Evolutionary conservation across 1,140 invertebrate genomes (phyloP).

Genomic region (Drosophila seguyi): DNA sequence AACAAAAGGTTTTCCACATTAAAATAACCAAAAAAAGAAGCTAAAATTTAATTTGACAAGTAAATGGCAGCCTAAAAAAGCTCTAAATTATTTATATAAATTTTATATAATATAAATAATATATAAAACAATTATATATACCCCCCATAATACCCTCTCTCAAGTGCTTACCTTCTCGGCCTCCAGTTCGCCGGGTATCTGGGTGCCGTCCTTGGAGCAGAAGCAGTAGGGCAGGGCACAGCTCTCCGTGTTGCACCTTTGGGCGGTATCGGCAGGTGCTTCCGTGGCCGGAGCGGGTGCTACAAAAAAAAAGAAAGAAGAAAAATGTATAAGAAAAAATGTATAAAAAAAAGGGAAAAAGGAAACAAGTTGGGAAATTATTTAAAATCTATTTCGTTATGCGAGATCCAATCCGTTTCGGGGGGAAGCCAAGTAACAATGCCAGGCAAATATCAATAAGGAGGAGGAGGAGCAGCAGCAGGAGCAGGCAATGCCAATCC

Average conservation of each 20-base stretch:
- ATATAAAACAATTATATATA: neutral
- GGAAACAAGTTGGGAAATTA: slow-evolving; percentile 64
- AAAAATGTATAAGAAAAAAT: too few relatives aligned
- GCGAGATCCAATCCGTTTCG: slow-evolving; percentile 58
- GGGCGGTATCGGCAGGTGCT: slow-evolving; percentile 91
- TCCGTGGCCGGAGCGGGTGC: slow-evolving; percentile 92
- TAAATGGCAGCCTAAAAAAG: too few relatives aligned
- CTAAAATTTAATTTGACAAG: too few relatives aligned
- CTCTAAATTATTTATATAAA: neutral
- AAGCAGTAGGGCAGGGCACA: slow-evolving; percentile 96
- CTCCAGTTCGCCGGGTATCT: slow-evolving; percentile 92
- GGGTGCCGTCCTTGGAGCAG: slow-evolving; percentile 95
- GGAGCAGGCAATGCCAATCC: slow-evolving; percentile 51
- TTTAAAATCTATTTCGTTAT: slow-evolving; percentile 73
- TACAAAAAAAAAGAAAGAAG: slow-evolving; percentile 67
- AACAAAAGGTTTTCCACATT: neutral
- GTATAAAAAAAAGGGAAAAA: neutral
- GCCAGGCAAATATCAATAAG: slow-evolving; percentile 77
- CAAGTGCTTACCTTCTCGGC: slow-evolving; percentile 90
- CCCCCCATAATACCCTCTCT: neutral
- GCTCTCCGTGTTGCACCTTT: slow-evolving; percentile 90
- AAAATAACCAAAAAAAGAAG: too few relatives aligned
- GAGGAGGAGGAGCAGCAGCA: neutral
- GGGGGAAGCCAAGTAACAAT: slow-evolving; percentile 64
- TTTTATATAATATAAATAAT: neutral